These are phyloP conservation scores for Lepidurus apus DNA, from an alignment of 1,140 invertebrate species.

Conservation along the genomic window DNA sequence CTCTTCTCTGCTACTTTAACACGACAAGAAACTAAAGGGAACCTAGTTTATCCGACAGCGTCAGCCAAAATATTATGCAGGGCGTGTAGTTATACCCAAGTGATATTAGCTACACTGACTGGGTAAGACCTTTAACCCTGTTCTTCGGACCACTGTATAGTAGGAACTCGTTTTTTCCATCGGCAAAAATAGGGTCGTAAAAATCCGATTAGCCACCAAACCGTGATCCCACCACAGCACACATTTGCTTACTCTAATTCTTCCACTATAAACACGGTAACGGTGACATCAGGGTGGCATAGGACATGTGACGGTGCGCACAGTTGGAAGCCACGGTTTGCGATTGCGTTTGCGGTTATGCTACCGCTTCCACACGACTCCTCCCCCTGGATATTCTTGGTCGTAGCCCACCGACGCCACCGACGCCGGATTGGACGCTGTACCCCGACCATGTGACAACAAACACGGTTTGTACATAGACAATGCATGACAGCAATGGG, in stretches of 20 bases:
- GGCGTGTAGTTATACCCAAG: not conserved
- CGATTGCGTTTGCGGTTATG: constrained; percentile 11
- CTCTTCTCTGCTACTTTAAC: not conserved
- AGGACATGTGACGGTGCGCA: not conserved
- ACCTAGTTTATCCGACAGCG: not conserved
- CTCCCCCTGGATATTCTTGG: not conserved
- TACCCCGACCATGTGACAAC: not conserved
- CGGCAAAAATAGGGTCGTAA: not conserved
- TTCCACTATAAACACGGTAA: not conserved
- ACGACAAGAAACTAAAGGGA: not conserved
- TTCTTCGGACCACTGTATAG: not conserved
- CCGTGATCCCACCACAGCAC: constrained; percentile 13
- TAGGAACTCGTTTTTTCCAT: not conserved
- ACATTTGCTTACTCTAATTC: constrained; percentile 20
- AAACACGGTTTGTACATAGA: not conserved
- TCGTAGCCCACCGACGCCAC: not conserved
- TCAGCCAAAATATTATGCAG: constrained; percentile 5
- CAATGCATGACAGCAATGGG: not conserved
- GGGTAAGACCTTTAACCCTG: not conserved
- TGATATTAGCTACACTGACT: constrained; percentile 22
- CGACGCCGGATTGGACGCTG: constrained; percentile 1
- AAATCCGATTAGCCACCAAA: constrained; percentile 11
- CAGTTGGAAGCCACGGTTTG: not conserved
- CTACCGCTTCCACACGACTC: not conserved
- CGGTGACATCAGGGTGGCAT: not conserved